Base-by-base conservation (phyloP, 2,797 vertebrate genomes). In the Halcyon smyrnensis region DNA sequence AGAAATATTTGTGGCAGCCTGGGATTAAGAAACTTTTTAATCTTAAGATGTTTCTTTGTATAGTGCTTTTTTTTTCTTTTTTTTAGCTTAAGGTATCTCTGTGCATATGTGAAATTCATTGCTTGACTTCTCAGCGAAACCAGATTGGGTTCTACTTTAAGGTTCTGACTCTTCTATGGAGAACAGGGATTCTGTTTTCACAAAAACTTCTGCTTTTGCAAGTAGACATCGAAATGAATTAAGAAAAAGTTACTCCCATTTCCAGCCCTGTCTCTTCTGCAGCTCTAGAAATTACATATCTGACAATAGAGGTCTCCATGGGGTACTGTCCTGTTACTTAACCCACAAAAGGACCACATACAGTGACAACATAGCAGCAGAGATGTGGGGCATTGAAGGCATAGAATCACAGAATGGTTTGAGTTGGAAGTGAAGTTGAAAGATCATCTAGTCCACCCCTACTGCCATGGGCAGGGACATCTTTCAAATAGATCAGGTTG, bases 1-100 rank as follows among this genome's bases (percentile, higher is more conserved):
- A 88, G 84, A 54, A 90, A 78, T 90, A 54, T 91, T 88, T 95
- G 53, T 89, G 57, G 46, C 78, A 92, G 60, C 34, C 60, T 79
- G n/a, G 15, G 18, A 73, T 78, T 69, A 70, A 51, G 50, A 51
- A 28, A 51, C 28, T 28, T 51, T 27, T 51, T 27, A 51, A 51
- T 51, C 15, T 51, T 51, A 51, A 16, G 10, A 51, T 51, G 15
- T 76, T 92, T 89, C 46, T 88, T 83, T 62, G 17, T 87, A 32
- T 13, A 37, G 34, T 76, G 67, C 51, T 82, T 65, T 94, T 43
- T 17, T 43, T 43, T 36, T 36, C 34, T 43, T 43, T 43, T 43
- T 43, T 43, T 84, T 81, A 65, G 51, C 46, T 84, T 82, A 21
- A 46, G 14, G 27, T 8, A 24, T 86, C 30, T 91, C 59, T 78